Evolutionary conservation across 2,113 vertebrate genomes (phyloP).

Genomic region (Phalacrocorax aristotelis): DNA sequence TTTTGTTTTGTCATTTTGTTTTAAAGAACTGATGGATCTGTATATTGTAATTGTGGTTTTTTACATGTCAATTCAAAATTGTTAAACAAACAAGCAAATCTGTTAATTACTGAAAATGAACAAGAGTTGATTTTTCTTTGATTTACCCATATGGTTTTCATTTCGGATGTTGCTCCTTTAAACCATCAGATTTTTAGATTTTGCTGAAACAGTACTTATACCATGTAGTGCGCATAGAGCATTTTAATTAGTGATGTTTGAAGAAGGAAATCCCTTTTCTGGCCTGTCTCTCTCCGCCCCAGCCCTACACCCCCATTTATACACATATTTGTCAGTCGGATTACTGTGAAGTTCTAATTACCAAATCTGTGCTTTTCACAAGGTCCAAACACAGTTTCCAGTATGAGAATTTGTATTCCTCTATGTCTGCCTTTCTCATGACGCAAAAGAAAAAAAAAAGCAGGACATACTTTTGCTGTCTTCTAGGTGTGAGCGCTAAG

Average conservation of each 20-base stretch:
- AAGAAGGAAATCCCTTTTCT: constrained; percentile 54
- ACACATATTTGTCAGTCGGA: neutral
- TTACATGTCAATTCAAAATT: constrained; percentile 88
- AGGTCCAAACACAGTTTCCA: neutral
- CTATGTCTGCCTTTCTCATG: neutral
- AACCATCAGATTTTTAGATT: constrained; percentile 41
- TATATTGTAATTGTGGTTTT: constrained; percentile 93
- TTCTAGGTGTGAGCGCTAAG: neutral
- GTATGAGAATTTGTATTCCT: constrained; percentile 8
- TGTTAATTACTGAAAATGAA: constrained; percentile 69
- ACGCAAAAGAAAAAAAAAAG: neutral
- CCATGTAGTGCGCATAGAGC: constrained; percentile 10
- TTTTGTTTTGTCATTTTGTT: constrained; percentile 80
- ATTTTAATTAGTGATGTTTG: constrained; percentile 53
- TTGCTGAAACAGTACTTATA: constrained; percentile 49
- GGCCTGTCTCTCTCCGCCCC: constrained; percentile 3
- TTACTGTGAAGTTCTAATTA: constrained; percentile 4
- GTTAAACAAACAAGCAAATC: constrained; percentile 63
- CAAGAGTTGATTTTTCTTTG: constrained; percentile 67
- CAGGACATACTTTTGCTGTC: neutral
- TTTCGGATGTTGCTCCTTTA: constrained; percentile 57
- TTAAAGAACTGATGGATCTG: constrained; percentile 87
- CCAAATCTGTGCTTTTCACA: constrained; percentile 27
- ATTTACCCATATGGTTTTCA: constrained; percentile 42
- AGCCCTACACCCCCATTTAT: neutral